A percentile compares a stretch with the other conserved stretches of the same genome.
Conservation (phyloP, 2,797 vertebrate genomes). For the Serranus cabrilla region DNA sequence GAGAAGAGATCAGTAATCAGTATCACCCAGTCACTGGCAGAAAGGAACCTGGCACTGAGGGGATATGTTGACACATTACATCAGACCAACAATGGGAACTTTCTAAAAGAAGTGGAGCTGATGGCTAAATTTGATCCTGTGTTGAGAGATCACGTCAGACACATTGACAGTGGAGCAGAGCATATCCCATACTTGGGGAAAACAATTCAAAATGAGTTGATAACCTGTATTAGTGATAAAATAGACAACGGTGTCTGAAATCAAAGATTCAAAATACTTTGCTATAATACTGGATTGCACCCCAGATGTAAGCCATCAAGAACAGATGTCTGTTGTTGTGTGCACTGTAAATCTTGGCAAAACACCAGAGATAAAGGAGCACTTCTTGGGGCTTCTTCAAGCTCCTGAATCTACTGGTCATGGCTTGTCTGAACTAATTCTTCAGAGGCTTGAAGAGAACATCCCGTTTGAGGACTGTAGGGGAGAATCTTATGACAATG, state of each 20-base stretch:
- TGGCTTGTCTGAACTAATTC: constrained; percentile 38
- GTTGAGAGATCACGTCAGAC: constrained; percentile 17
- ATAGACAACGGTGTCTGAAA: constrained; percentile 38
- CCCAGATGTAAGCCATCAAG: constrained; percentile 25
- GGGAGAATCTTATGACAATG: constrained; percentile 53
- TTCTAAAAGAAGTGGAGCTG: constrained; percentile 51
- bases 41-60: constrained; percentile 46
- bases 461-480: constrained; percentile 50
- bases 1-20: constrained; percentile 16
- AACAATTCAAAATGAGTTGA: constrained; percentile 45
- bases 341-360: neutral
- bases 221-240: constrained; percentile 22
- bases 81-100: constrained; percentile 22
- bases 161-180: constrained; percentile 9
- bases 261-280: constrained; percentile 36
- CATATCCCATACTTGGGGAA: constrained; percentile 21
- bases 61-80: constrained; percentile 35
- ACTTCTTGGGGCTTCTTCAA: constrained; percentile 39
- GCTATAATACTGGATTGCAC: constrained; percentile 51
- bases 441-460: constrained; percentile 47
- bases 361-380: constrained; percentile 37
- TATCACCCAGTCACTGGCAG: constrained; percentile 41
- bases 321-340: constrained; percentile 35
- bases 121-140: constrained; percentile 37
- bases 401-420: constrained; percentile 36